Percentiles rank a stretch among this genome's conserved stretches.
phyloP scores from a whole-genome alignment of 1,140 invertebrate species.

The Drosophila lacteicornis region DNA sequence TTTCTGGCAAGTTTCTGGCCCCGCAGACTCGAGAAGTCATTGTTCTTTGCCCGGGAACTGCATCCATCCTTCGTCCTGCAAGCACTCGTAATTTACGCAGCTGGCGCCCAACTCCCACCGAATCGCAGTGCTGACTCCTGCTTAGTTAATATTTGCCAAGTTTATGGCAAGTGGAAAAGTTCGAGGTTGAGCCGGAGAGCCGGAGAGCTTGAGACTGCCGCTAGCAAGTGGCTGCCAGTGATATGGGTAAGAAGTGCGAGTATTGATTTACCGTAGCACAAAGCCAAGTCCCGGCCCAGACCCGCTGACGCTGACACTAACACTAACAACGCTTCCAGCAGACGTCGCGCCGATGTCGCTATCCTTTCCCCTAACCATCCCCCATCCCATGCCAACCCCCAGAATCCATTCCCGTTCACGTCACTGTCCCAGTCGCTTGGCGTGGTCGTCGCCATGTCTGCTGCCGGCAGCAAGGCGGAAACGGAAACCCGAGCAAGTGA shows the following conservation, averaged over 20 bases:
- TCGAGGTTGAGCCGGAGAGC: conserved; percentile 21
- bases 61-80: conserved; percentile 11
- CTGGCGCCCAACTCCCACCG: conserved; percentile 7
- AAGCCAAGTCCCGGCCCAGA: conserved; percentile 52
- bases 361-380: conserved; percentile 3
- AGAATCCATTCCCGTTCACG: neutral
- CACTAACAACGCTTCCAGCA: conserved; percentile 48
- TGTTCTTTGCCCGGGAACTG: conserved; percentile 24
- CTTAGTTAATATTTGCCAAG: conserved; percentile 73
- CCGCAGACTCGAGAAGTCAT: conserved; percentile 26
- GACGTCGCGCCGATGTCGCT: conserved; percentile 58
- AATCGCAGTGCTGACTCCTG: conserved; percentile 49
- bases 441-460: conserved; percentile 51
- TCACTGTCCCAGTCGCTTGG: conserved; percentile 6
- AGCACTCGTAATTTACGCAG: conserved; percentile 41
- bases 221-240: conserved; percentile 55
- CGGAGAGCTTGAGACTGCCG: conserved; percentile 11
- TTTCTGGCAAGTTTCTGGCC: conserved; percentile 58
- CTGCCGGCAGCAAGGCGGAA: conserved; percentile 63
- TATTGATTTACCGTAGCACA: conserved; percentile 71
- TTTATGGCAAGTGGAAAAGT: conserved; percentile 66
- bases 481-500: conserved; percentile 64
- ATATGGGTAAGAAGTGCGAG: conserved; percentile 56
- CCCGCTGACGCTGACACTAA: conserved; percentile 53
- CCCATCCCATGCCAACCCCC: neutral